Evolutionary conservation across 2,888 invertebrate genomes (phyloP).

Genomic region (Tetramorium bicarinatum): DNA sequence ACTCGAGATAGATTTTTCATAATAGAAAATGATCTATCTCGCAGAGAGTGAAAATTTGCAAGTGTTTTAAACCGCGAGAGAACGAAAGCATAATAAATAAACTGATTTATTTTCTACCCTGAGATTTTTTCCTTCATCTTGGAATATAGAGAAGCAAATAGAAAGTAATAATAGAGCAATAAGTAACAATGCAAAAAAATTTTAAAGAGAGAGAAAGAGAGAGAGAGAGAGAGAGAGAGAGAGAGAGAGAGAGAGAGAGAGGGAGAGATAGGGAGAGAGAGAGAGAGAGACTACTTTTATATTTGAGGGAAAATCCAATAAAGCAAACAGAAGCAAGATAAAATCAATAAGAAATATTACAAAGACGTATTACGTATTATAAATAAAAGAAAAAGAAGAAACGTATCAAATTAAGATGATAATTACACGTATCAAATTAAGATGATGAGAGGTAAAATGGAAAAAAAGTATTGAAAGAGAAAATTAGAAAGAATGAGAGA

Average conservation of each 20-base stretch:
- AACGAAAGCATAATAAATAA: not conserved
- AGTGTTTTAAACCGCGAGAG: not conserved
- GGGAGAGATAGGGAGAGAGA: not conserved
- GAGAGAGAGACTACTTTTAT: not conserved
- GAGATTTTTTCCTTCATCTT: slow-evolving; percentile 6
- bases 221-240: not conserved
- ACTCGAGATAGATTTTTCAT: slow-evolving; percentile 16
- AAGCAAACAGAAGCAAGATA: not conserved
- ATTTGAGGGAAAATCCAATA: not conserved
- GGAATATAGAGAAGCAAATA: not conserved
- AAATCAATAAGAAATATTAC: slow-evolving; percentile 15
- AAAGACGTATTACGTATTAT: not conserved
- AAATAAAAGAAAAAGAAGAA: not conserved
- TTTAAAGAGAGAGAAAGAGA: not conserved
- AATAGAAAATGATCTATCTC: not conserved
- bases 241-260: not conserved
- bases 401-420: not conserved
- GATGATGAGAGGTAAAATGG: not conserved
- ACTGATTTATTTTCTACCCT: not conserved
- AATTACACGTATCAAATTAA: slow-evolving; percentile 4
- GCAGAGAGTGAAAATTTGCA: slow-evolving; percentile 1
- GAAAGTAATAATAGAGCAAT: not conserved
- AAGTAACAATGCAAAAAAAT: not conserved
- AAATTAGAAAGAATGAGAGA: not conserved
- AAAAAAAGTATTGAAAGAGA: not conserved